Base-by-base conservation (phyloP, 1,140 invertebrate species). In the Vanessa atalanta region DNA sequence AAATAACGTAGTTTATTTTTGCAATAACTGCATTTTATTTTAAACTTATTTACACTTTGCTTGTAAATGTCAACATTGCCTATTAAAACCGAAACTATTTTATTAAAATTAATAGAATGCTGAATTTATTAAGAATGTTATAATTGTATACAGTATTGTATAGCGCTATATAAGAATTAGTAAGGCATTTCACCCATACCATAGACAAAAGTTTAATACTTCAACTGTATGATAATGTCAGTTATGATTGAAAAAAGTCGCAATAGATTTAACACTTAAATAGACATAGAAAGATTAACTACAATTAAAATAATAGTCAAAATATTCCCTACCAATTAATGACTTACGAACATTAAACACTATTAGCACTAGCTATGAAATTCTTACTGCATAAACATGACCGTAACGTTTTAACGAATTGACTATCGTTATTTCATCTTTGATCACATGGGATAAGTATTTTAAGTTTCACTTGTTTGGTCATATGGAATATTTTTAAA, bases 21-120 rank as follows among this genome's bases (percentile, higher is more conserved):
- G 50, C 43, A 43, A 70, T 61, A 47, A 70, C 68, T 70, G 47
- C 26, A 64, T 64, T 23, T 51, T 64, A 71, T 63, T 64, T 64
- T 14, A 55, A 57, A 16, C 43, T 57, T 70, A 61, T 70, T 70
- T 70, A 70, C 57, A 63, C 15, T 47, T 69, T 68, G 50, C n/a
- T 55, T 69, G 31, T 53, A 69, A 47, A 57, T 57, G 66, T 57
- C 66, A 69, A 68, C 16, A 26, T 69, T 15, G 16, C 9, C 14
- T 67, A 37, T 14, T 50, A 51, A 31, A 51, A 37, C 37, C 26
- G 14, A n/a, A 31, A 15, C 13, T 53, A 53, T 20, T 37, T 13
- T 57, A 14, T 47, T 69, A 47, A 65, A 65, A 23, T 37, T 31
- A 26, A 64, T 26, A 64, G 14, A 64, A 64, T 64, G 48, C 16